Evolutionary conservation across 2,888 invertebrate species (phyloP).

Genomic region (Galerucella calmariensis): DNA sequence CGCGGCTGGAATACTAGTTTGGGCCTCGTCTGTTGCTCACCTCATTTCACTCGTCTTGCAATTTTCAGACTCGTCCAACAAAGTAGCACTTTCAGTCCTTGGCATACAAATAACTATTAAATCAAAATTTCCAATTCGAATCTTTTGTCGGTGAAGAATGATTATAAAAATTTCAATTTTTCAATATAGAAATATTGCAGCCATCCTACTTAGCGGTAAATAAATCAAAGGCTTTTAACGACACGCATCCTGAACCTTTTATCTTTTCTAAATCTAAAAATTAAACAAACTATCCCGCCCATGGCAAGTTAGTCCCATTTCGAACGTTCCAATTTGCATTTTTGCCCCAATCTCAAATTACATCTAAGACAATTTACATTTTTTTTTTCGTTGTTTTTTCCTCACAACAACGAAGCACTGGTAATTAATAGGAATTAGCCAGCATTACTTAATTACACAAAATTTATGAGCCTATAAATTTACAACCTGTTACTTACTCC

Average conservation of each 20-base stretch:
- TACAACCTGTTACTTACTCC: slow-evolving; percentile 44
- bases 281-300: slow-evolving; percentile 5
- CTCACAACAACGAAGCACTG: slow-evolving; percentile 25
- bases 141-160: too few species aligned
- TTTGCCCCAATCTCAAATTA: slow-evolving; percentile 38
- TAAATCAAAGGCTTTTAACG: background rate
- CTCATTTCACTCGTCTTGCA: too few species aligned
- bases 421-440: slow-evolving; percentile 44
- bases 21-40: too few species aligned
- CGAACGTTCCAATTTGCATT: slow-evolving; percentile 40
- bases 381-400: slow-evolving; percentile 37
- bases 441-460: slow-evolving; percentile 42
- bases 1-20: too few species aligned
- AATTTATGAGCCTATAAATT: slow-evolving; percentile 46
- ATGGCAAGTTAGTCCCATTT: slow-evolving; percentile 17
- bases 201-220: background rate
- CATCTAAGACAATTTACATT: slow-evolving; percentile 41
- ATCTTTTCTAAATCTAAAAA: slow-evolving; percentile 1
- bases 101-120: too few species aligned
- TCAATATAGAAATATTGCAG: too few species aligned
- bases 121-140: too few species aligned
- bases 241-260: background rate
- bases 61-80: too few species aligned
- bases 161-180: too few species aligned
- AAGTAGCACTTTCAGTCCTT: too few species aligned